A percentile compares a stretch with the other conserved stretches of the same genome.
Conservation (phyloP, 2,113 vertebrate genomes). For the Calyptomena viridis region DNA sequence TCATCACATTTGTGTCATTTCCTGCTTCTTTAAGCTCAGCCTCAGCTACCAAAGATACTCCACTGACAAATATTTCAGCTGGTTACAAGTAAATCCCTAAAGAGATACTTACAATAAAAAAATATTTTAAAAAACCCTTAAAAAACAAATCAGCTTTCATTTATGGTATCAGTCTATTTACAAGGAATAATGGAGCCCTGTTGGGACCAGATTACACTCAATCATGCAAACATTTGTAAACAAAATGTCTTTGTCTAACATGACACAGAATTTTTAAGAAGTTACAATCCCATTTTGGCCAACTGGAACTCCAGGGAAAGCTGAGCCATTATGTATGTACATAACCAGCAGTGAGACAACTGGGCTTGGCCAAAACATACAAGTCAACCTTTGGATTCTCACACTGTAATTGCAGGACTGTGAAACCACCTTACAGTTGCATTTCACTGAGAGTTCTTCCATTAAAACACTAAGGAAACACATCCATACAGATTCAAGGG, state of each 20-base stretch:
- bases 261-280: background rate
- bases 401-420: background rate
- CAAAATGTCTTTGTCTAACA: background rate
- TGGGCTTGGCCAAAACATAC: background rate
- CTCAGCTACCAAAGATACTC: no score
- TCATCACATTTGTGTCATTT: no score
- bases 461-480: background rate
- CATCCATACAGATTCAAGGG: background rate
- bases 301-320: background rate
- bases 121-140: background rate
- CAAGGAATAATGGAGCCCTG: background rate
- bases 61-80: no score
- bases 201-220: background rate
- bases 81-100: no score
- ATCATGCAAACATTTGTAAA: background rate
- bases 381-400: background rate
- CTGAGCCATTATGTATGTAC: accelerated
- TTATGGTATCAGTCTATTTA: background rate
- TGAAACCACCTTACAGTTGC: background rate
- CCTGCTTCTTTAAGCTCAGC: no score
- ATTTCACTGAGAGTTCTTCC: background rate
- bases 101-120: background rate
- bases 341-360: background rate
- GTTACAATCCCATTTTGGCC: background rate
- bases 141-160: background rate